A percentile compares a stretch with the other conserved stretches of the same genome.
Evolutionary conservation across 2,888 invertebrate species (phyloP).

Genomic region (Limnephilus rhombicus): DNA sequence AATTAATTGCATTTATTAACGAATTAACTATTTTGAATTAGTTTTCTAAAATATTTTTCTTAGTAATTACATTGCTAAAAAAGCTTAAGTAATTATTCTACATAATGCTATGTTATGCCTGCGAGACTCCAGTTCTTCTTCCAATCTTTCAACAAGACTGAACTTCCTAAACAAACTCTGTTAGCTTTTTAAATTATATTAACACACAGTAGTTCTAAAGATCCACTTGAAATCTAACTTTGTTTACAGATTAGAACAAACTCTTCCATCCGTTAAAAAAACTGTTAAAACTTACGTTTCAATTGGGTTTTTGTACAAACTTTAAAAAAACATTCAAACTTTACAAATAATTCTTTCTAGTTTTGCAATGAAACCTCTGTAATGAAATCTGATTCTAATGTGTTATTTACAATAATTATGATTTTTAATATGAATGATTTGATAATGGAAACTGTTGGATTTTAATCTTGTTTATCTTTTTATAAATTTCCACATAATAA

Average conservation of each 20-base stretch:
- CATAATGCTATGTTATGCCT: slow-evolving; percentile 58
- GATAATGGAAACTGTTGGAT: not conserved
- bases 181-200: slow-evolving; percentile 43
- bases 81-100: slow-evolving; percentile 63
- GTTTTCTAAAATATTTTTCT: slow-evolving; percentile 61
- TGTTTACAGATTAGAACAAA: not conserved
- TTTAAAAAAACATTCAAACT: not conserved
- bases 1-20: slow-evolving; percentile 64
- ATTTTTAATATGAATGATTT: not conserved
- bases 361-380: not conserved
- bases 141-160: slow-evolving; percentile 36
- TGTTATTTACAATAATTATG: not conserved
- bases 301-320: not conserved
- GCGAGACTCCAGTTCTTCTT: slow-evolving; percentile 45
- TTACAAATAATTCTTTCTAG: not conserved
- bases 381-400: not conserved
- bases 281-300: not conserved
- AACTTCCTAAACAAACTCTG: slow-evolving; percentile 25
- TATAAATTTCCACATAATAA: not conserved
- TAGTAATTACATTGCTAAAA: slow-evolving; percentile 62
- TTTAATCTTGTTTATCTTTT: not conserved
- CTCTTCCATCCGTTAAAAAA: not conserved
- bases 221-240: slow-evolving; percentile 48
- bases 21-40: slow-evolving; percentile 63
- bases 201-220: slow-evolving; percentile 4